phyloP scores from a whole-genome alignment of 2,113 vertebrate species.

The Promerops cafer region DNA sequence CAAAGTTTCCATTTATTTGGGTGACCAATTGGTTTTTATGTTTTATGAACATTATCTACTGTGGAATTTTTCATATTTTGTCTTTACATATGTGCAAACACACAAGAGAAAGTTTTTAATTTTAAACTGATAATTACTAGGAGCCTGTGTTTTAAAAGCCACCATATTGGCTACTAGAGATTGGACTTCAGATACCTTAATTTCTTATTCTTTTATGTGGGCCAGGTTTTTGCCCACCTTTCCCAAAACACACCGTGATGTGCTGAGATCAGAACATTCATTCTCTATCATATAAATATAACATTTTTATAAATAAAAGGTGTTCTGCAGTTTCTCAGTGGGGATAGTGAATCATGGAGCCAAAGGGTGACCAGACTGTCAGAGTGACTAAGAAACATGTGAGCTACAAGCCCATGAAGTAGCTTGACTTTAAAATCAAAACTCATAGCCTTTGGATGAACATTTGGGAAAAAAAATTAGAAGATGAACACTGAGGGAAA shows the following conservation, averaged over 20 bases:
- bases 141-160: background rate
- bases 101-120: background rate
- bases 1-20: background rate
- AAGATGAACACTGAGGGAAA: background rate
- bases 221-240: background rate
- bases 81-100: background rate
- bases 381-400: background rate
- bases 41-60: background rate
- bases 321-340: background rate
- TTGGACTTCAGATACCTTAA: background rate
- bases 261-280: background rate
- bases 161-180: background rate
- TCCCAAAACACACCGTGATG: background rate
- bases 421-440: background rate
- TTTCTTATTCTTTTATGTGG: background rate
- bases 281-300: background rate
- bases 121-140: background rate
- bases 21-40: background rate
- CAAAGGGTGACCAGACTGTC: background rate
- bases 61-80: background rate
- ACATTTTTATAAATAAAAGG: background rate
- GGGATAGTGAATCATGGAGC: background rate
- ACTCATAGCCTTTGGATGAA: background rate
- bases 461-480: background rate
- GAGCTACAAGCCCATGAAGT: background rate